Percentiles rank a stretch among this genome's conserved stretches.
Evolutionary conservation across 2,888 invertebrate genomes (phyloP).

Genomic region (Fragum fragum): DNA sequence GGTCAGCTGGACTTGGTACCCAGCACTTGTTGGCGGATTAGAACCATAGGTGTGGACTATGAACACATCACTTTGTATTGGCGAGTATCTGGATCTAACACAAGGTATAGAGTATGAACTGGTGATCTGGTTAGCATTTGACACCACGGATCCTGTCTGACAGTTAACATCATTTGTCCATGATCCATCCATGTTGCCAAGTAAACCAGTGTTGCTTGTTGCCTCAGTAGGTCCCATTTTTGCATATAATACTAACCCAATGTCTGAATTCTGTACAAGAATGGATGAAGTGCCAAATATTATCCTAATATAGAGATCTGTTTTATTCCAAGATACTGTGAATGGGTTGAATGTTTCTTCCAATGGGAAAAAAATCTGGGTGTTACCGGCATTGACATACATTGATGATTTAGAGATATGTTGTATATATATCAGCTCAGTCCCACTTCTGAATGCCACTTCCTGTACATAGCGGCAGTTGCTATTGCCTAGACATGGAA

Average conservation of each 20-base stretch:
- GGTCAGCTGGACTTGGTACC: conserved; percentile 61
- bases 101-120: conserved; percentile 56
- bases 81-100: conserved; percentile 46
- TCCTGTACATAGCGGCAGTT: conserved; percentile 67
- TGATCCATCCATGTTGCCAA: conserved; percentile 70
- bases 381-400: conserved; percentile 35
- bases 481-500: conserved; percentile 67
- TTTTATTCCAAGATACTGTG: conserved; percentile 59
- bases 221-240: conserved; percentile 53
- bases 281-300: conserved; percentile 59
- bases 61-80: conserved; percentile 33
- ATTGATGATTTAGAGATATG: conserved; percentile 43
- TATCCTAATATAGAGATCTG: conserved; percentile 60
- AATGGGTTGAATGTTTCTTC: conserved; percentile 39
- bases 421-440: conserved; percentile 48
- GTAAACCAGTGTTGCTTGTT: conserved; percentile 60
- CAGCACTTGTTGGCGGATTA: conserved; percentile 64
- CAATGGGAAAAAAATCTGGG: conserved; percentile 40
- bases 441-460: conserved; percentile 54
- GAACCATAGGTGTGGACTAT: conserved; percentile 47
- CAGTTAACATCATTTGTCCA: conserved; percentile 72
- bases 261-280: conserved; percentile 61
- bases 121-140: conserved; percentile 48
- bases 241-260: conserved; percentile 62
- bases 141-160: conserved; percentile 31